Conservation (phyloP, 2,888 invertebrate genomes). For the Chrysolina oricalcia region DNA sequence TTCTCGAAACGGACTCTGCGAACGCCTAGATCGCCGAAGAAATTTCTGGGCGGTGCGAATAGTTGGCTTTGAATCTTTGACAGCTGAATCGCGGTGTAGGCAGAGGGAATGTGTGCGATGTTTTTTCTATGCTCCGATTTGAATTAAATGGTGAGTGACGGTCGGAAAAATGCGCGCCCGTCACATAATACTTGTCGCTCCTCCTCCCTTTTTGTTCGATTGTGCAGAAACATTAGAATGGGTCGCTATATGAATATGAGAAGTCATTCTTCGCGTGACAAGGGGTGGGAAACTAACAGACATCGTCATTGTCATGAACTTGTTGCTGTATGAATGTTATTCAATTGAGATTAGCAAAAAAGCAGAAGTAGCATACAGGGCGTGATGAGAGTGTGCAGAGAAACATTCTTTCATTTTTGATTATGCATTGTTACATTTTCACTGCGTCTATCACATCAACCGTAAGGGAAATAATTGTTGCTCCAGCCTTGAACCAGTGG, state of each 20-base stretch:
- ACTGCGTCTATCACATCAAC: no score
- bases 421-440: no score
- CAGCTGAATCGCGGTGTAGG: constrained; percentile 41
- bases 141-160: constrained; percentile 15
- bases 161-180: constrained; percentile 11
- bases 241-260: constrained; percentile 1
- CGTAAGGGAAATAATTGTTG: no score
- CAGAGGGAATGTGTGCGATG: constrained; percentile 37
- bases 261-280: neutral
- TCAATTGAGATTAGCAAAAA: no score
- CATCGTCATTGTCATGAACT: neutral
- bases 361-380: no score
- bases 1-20: constrained; percentile 1
- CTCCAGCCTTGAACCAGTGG: no score
- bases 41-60: constrained; percentile 22
- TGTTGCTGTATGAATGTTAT: no score
- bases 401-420: no score
- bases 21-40: constrained; percentile 30
- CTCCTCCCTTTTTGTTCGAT: constrained; percentile 18
- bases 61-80: constrained; percentile 29
- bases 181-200: constrained; percentile 23
- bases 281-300: neutral
- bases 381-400: no score
- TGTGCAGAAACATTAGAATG: constrained; percentile 3
- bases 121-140: constrained; percentile 33